phyloP scores from a whole-genome alignment of 1,140 invertebrate species.

The Rhagoletis pomonella region DNA sequence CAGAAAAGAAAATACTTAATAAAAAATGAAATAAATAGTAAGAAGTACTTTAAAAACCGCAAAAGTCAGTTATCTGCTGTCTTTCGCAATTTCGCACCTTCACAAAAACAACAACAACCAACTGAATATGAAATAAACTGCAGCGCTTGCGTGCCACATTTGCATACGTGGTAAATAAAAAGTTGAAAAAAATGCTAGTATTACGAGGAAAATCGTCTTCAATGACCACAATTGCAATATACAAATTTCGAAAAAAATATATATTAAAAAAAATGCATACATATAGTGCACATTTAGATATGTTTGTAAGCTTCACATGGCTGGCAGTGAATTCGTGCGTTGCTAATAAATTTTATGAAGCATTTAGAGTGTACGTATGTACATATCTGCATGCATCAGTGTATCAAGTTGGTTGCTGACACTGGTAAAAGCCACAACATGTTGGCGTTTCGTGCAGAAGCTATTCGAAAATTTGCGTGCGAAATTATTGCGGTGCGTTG shows the following conservation, averaged over 20 bases:
- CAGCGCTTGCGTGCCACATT: conserved; percentile 42
- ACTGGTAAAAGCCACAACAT: background rate
- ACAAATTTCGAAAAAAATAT: background rate
- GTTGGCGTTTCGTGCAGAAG: conserved; percentile 41
- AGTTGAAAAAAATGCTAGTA: background rate
- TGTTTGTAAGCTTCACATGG: background rate
- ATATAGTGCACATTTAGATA: too few species aligned
- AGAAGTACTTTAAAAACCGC: conserved; percentile 9
- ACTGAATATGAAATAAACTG: background rate
- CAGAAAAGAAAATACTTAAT: background rate
- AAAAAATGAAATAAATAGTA: background rate
- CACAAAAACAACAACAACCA: background rate
- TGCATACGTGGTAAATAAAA: background rate
- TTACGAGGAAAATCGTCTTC: background rate
- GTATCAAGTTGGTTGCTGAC: background rate
- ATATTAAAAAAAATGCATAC: background rate
- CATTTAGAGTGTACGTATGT: background rate
- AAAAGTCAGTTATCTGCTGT: conserved; percentile 43
- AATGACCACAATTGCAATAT: conserved; percentile 18
- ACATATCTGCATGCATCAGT: background rate
- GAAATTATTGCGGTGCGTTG: background rate
- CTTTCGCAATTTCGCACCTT: conserved; percentile 46
- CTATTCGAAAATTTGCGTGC: background rate
- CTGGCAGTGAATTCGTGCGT: conserved; percentile 22
- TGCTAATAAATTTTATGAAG: conserved; percentile 45